These are phyloP conservation scores for Oceanites oceanicus DNA, from an alignment of 2,113 vertebrate genomes.

Conservation along the genomic window DNA sequence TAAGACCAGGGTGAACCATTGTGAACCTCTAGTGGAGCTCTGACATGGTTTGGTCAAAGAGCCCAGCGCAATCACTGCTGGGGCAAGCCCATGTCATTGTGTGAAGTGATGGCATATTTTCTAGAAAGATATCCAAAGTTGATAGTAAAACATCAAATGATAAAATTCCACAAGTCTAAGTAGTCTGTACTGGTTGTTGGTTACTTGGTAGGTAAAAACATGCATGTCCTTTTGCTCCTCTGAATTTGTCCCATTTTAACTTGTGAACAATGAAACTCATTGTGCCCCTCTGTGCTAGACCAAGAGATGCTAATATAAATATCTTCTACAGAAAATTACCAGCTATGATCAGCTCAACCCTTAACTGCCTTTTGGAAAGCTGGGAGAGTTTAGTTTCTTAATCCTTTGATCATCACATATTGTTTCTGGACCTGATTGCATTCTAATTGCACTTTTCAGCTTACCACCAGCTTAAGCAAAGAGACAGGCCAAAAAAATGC, in stretches of 20 bases:
- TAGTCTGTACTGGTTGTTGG: background rate
- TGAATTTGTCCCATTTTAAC: background rate
- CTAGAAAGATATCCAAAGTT: background rate
- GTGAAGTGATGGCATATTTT: background rate
- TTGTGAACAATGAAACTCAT: background rate
- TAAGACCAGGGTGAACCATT: background rate
- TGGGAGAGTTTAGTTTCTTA: background rate
- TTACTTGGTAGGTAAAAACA: background rate
- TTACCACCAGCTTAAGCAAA: background rate
- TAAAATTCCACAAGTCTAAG: background rate
- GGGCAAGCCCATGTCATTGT: background rate
- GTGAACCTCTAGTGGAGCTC: background rate
- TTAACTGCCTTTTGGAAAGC: background rate
- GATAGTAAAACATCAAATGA: background rate
- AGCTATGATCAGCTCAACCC: background rate
- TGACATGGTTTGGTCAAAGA: background rate
- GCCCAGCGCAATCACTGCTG: accelerated
- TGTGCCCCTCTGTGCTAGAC: background rate
- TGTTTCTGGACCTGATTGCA: background rate
- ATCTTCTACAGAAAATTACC: background rate
- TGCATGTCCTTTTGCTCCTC: background rate
- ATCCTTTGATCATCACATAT: background rate
- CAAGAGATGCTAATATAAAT: background rate
- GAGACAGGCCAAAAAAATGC: background rate
- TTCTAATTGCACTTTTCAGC: background rate